Base-by-base conservation (phyloP, 2,888 invertebrate genomes). In the Penaeus monodon region DNA sequence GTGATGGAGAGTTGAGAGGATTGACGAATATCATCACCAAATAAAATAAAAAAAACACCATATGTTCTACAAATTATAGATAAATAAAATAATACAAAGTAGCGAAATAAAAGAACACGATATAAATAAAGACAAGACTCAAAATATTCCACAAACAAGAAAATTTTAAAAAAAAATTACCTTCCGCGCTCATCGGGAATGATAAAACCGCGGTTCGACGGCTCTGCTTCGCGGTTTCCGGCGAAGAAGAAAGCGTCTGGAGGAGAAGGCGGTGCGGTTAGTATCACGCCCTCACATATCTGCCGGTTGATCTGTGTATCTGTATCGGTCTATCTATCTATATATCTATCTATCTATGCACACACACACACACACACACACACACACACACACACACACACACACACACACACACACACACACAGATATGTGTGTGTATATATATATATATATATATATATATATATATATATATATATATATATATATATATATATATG, bases 221-320 rank as follows among this genome's bases (percentile, higher is more conserved):
- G 89, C 8, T 17, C 57, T 0, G 85, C 63, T 0, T 49, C 29
- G 33, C 57, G 68, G 85, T 89, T 89, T 29, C 89, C 89, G 29
- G 89, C 89, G 70, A 89, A 89, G 89, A 89, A 89, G 81, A 70
- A 89, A 8, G 89, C 89, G 29, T 89, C 89, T 85, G 78, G 7
- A 68, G 57, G 17, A 1, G n/a, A 29, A 22, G 10, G 44, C 44
- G 44, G 44, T 10, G 8, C 4, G 10, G 10, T 65, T 20, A 65
- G 17, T 4, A 65, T 27, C n/a, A 44, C 24, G 10, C 6, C 1
- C 6, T 10, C 10, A 10, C 10, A 17, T 14, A 57, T 57, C 14
- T 57, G 14, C 14, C 12, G 17, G 17, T 57, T 1, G 1, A 57
- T 57, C 10, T 12, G 2, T 49, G 14, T 49, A 49, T 49, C 10